These are phyloP conservation scores for Myiotriccus ornatus DNA, from an alignment of 2,797 vertebrate genomes.

Conservation along the genomic window DNA sequence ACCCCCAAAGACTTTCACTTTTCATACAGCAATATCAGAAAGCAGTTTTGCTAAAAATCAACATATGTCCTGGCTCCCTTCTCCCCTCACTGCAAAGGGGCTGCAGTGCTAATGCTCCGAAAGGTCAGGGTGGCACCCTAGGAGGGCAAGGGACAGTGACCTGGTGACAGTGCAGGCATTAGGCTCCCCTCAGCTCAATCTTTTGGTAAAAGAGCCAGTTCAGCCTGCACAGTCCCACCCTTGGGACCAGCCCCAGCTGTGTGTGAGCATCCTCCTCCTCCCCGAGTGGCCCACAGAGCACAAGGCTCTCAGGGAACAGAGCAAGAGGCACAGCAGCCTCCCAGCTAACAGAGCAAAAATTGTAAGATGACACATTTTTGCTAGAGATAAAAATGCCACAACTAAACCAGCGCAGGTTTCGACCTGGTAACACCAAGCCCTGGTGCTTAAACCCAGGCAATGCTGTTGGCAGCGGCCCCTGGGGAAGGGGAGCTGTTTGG, in stretches of 20 bases:
- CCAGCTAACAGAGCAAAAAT: background rate
- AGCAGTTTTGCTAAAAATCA: conserved; percentile 14
- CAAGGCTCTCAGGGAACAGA: accelerated
- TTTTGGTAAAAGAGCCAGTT: background rate
- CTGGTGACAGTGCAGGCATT: accelerated
- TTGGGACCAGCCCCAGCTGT: background rate
- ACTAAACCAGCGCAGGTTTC: background rate
- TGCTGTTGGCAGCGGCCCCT: background rate
- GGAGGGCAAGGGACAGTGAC: background rate
- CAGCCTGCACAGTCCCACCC: background rate
- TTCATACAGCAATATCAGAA: background rate
- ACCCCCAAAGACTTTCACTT: background rate
- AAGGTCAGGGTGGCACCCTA: background rate
- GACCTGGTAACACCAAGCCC: background rate
- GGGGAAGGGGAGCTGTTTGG: background rate
- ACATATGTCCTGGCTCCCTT: background rate
- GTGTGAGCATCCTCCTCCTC: background rate
- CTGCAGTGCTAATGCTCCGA: background rate
- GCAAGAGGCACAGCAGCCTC: background rate
- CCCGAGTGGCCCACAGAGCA: accelerated
- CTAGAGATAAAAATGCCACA: background rate
- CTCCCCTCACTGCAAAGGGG: background rate
- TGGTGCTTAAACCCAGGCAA: background rate
- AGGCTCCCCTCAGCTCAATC: background rate
- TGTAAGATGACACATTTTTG: background rate